Percentiles rank a stretch among this genome's conserved stretches.
Evolutionary conservation across 2,113 vertebrate species (phyloP).

Genomic region (Takifugu flavidus): DNA sequence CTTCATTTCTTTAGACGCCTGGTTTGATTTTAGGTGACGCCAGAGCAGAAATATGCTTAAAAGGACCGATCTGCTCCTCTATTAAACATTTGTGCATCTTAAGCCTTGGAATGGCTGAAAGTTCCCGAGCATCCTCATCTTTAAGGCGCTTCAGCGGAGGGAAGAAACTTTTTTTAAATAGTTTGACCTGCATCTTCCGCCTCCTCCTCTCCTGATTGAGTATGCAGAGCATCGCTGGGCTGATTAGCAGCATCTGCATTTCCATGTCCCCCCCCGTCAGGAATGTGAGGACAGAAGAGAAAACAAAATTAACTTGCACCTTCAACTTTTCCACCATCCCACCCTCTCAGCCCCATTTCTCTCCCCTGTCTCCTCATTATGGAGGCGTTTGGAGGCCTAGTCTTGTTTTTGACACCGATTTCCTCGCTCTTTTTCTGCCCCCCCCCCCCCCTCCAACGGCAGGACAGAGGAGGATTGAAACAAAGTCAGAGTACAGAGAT

Average conservation of each 20-base stretch:
- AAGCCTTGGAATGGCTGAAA: too few relatives aligned
- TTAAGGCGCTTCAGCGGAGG: too few relatives aligned
- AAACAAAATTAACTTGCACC: neutral
- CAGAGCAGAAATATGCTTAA: too few relatives aligned
- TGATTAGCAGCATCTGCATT: conserved; percentile 53
- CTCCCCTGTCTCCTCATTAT: conserved; percentile 47
- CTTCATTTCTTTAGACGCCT: too few relatives aligned
- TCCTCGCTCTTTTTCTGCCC: neutral
- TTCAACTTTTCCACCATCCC: conserved; percentile 2
- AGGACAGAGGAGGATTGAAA: conserved; percentile 5
- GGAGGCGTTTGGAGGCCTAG: conserved; percentile 33
- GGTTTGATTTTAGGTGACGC: too few relatives aligned
- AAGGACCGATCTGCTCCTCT: too few relatives aligned
- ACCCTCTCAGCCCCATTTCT: conserved; percentile 16
- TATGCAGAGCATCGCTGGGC: conserved; percentile 22
- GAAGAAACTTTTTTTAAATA: too few relatives aligned
- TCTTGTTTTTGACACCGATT: conserved; percentile 32
- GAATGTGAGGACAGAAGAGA: neutral
- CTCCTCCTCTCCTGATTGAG: conserved; percentile 24
- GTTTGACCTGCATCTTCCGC: conserved; percentile 2
- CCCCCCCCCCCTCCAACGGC: neutral
- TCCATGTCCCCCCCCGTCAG: conserved; percentile 10
- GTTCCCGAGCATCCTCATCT: too few relatives aligned
- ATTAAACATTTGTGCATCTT: too few relatives aligned
- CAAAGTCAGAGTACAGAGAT: conserved; percentile 7